Evolutionary conservation across 2,888 invertebrate genomes (phyloP).

Genomic region (Gymnoscelis rufifasciata): DNA sequence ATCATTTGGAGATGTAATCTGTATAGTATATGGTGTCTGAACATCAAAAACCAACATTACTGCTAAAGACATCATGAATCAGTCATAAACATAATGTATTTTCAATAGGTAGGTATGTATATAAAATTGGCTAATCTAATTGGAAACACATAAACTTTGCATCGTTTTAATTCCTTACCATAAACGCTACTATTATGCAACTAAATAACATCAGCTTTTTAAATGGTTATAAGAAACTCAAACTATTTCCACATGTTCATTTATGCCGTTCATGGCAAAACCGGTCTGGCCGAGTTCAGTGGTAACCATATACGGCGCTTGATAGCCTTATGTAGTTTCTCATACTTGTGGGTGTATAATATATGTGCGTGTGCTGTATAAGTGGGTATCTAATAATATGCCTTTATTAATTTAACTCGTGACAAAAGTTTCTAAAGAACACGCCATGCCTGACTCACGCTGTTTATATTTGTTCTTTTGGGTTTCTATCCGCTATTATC

Average conservation of each 20-base stretch:
- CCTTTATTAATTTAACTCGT: constrained; percentile 47
- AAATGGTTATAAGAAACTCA: constrained; percentile 14
- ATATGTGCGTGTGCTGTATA: neutral
- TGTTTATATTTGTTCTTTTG: constrained; percentile 1
- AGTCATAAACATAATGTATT: no score
- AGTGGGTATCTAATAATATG: neutral
- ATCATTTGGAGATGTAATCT: no score
- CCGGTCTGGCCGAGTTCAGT: constrained; percentile 22
- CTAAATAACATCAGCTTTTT: constrained; percentile 4
- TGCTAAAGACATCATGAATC: no score
- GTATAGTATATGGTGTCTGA: no score
- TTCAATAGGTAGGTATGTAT: no score
- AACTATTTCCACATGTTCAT: constrained; percentile 19
- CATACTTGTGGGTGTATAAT: constrained; percentile 32
- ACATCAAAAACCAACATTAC: no score
- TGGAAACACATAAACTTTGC: no score
- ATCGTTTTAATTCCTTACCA: neutral
- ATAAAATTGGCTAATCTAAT: no score
- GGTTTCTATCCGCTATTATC: neutral
- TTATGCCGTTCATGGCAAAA: constrained; percentile 22
- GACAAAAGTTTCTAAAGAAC: constrained; percentile 58
- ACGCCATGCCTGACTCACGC: constrained; percentile 58
- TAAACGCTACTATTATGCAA: constrained; percentile 6
- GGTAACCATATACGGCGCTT: constrained; percentile 25
- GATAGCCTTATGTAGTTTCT: constrained; percentile 19